Conservation (phyloP, 2,888 invertebrate species). For the Pristionchus japonicus region DNA sequence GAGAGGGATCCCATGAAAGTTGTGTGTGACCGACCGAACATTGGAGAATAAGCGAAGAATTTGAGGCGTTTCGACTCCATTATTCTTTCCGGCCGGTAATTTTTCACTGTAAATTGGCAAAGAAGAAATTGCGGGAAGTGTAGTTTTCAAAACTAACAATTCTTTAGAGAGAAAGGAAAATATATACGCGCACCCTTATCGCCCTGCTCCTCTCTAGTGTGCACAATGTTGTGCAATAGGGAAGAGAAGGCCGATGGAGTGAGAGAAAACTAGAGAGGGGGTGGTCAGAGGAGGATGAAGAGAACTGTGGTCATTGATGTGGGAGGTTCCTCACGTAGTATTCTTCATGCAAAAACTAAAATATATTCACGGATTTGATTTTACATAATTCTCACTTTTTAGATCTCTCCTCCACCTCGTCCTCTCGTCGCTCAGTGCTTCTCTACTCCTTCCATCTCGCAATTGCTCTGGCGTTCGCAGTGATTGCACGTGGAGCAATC, state of each 20-base stretch:
- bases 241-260: neutral
- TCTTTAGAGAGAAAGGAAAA: neutral
- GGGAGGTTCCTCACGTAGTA: too few species aligned
- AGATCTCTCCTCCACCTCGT: neutral
- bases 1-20: conserved; percentile 23
- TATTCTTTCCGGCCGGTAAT: too few species aligned
- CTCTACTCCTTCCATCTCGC: conserved; percentile 19
- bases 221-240: conserved; percentile 41
- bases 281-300: neutral
- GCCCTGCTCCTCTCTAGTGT: neutral
- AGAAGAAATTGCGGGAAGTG: too few species aligned
- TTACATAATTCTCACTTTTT: neutral
- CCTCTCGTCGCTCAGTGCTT: neutral
- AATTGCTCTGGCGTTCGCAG: neutral
- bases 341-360: neutral
- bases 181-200: conserved; percentile 4
- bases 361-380: neutral
- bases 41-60: conserved; percentile 34
- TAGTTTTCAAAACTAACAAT: too few species aligned
- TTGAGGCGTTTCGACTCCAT: conserved; percentile 18
- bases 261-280: neutral
- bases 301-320: neutral
- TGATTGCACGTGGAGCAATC: neutral
- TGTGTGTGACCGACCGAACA: conserved; percentile 31
- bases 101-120: too few species aligned